Evolutionary conservation across 1,140 invertebrate species (phyloP), one percentile per base, ranked within the genome.

Genomic region (Conus ventricosus): DNA sequence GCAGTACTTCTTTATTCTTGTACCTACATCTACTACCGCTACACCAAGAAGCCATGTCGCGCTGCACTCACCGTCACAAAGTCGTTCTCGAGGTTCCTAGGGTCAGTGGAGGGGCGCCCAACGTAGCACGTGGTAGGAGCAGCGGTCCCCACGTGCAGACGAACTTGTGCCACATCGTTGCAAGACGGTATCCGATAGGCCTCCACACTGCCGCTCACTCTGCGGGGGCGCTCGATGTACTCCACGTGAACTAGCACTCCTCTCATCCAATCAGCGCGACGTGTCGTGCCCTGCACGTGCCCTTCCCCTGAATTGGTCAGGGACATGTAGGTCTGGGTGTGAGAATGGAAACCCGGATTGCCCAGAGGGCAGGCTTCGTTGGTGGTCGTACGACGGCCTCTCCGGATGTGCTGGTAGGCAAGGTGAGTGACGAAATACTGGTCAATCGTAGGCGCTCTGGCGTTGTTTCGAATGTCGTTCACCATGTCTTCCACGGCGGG

Each of bases 241-340:
- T 92, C 92, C 71, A 93, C 92, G 78, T 93, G 91, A 25, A 93
- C 89, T 23, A 93, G 91, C 51, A 90, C 90, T 10, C 92, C 92
- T 87, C 90, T 87, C 90, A 93, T 90, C 92, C 92, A 92, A 20
- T 92, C 91, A 25, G 84, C 84, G 55, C 90, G 91, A 10, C 92
- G 87, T 2, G 91, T 93, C 1, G 92, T 93, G 1, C 92, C 92
- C 84, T 91, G 87, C 23, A 92, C 89, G 80, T 93, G 92, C 23
- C 92, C 91, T n/a, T 92, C 92, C 25, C 92, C 92, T 4, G 92
- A 91, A 83, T 92, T 90, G n/a, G 92, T 92, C 17, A 92, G 80
- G 25, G 92, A 92, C 91, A 92, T 90, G 85, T 92, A 92, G 17
- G 92, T 93, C 88, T 93, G 92, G 17, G 91, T 89, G 76, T 92